Evolutionary conservation across 2,113 vertebrate genomes (phyloP).

Genomic region (Meriones unguiculatus): DNA sequence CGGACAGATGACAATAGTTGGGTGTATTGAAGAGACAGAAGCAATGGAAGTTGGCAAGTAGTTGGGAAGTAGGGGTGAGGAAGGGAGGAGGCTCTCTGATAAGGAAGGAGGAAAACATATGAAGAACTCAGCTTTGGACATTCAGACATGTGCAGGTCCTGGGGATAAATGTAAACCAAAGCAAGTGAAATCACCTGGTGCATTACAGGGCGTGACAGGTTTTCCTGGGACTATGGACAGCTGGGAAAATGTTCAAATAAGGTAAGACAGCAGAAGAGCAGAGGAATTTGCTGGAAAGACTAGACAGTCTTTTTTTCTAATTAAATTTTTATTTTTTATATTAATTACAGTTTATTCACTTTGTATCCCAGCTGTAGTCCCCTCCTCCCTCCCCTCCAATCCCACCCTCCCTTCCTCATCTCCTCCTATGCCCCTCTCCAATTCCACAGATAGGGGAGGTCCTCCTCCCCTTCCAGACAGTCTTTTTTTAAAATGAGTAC

Average conservation of each 20-base stretch:
- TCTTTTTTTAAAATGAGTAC: neutral
- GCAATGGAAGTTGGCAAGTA: neutral
- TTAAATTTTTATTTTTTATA: too few relatives aligned
- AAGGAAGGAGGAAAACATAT: neutral
- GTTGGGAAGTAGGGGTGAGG: neutral
- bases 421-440: too few relatives aligned
- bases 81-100: neutral
- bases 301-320: neutral
- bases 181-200: neutral
- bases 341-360: too few relatives aligned
- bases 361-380: too few relatives aligned
- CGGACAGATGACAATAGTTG: neutral
- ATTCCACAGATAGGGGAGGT: too few relatives aligned
- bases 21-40: neutral
- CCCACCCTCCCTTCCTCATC: too few relatives aligned
- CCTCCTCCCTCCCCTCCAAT: too few relatives aligned
- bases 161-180: neutral
- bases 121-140: neutral
- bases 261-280: neutral
- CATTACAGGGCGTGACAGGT: neutral
- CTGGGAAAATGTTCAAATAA: neutral
- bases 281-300: neutral
- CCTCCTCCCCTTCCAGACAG: too few relatives aligned
- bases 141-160: neutral
- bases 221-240: neutral